Base-by-base conservation (phyloP, 2,888 invertebrate genomes). In the Ypsolopha scabrella region DNA sequence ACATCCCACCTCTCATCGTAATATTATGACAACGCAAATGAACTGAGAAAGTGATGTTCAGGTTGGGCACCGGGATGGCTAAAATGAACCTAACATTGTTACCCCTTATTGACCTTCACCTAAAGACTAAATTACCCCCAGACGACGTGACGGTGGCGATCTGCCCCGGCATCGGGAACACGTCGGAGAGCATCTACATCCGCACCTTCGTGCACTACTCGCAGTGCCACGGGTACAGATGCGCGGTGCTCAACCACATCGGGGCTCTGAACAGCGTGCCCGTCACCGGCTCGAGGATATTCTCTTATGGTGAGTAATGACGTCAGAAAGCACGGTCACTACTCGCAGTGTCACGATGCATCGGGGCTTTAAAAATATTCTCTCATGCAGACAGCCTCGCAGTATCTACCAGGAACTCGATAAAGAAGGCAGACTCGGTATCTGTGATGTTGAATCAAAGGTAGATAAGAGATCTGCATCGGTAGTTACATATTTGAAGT, bases 111-210 rank as follows among this genome's bases (percentile, higher is more conserved):
- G n/a, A 46, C 53, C 46, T 45, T 51, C 51, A 39, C 4, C 48
- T 51, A 24, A 24, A 3, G 24, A 24, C 24, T 24, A 24, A 3
- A 54, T 57, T 57, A 55, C 58, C 61, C 57, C 51, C 74, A 95
- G 96, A 94, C 87, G 94, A 95, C 72, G 89, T 94, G 61, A 95
- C 95, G 4, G 90, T 97, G 54, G 94, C 95, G 9, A 92, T 97
- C 62, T 95, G 95, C 66, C 94, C 96, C 48, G 97, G 97, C 55
- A 97, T 98, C 65, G 96, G 96, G 48, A 98, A 97, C 81, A 94
- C 94, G 46, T 97, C 97, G 46, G 97, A 98, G 80, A 95, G 95
- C 68, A 93, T 96, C 50, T 98, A 98, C 80, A 95, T 98, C 56
- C 89, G 97, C 56, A 96, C 97, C 13, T 96, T 96, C 76, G 96